Conservation (phyloP, 2,888 invertebrate species). For the Therioaphis trifolii region DNA sequence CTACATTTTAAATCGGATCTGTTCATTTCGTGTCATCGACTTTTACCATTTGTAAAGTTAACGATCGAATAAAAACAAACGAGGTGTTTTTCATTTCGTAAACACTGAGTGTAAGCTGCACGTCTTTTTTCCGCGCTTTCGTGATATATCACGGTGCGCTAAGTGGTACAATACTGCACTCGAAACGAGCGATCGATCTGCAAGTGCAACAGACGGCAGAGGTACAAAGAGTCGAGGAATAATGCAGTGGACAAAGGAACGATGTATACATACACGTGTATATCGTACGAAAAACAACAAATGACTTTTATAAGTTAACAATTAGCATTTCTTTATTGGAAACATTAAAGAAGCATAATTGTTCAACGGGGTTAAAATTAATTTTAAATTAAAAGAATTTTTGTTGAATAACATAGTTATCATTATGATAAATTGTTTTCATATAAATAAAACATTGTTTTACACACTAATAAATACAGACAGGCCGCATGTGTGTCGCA, state of each 20-base stretch:
- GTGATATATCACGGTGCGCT: no score
- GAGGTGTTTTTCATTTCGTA: no score
- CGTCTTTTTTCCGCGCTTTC: no score
- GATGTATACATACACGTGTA: no score
- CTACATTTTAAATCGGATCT: no score
- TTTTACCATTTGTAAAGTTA: no score
- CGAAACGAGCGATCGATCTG: no score
- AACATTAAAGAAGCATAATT: conserved; percentile 62
- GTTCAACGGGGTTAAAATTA: conserved; percentile 63
- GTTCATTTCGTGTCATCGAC: no score
- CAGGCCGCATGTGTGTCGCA: conserved; percentile 63
- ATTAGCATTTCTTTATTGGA: conserved; percentile 63
- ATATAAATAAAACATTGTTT: conserved; percentile 63
- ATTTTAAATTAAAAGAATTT: conserved; percentile 59
- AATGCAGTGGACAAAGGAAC: neutral
- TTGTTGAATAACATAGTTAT: conserved; percentile 56
- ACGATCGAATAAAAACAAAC: no score
- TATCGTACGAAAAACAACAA: neutral
- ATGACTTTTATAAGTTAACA: conserved; percentile 53
- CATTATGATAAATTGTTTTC: conserved; percentile 61
- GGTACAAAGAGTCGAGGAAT: neutral
- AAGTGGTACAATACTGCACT: no score
- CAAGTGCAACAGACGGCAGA: no score
- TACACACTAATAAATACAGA: conserved; percentile 63
- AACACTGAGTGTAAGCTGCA: no score